A percentile compares a stretch with the other conserved stretches of the same genome.
These are phyloP conservation scores for Omphaloscelis lunosa DNA, from an alignment of 2,888 invertebrate genomes.

Conservation along the genomic window DNA sequence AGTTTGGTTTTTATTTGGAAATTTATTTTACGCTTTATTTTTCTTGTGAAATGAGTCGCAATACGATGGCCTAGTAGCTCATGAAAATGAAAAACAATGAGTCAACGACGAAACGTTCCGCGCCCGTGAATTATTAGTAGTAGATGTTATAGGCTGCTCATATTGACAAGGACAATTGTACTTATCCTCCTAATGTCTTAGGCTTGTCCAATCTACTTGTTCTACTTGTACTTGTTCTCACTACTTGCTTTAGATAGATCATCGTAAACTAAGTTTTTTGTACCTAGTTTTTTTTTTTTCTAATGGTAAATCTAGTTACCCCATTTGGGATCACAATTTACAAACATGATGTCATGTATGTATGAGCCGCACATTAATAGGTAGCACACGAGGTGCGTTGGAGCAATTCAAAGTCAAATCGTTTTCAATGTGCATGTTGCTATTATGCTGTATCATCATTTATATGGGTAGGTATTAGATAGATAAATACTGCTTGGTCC, in stretches of 20 bases:
- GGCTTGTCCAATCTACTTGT: background rate
- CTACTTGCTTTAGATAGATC: background rate
- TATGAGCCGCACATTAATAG: conserved; percentile 49
- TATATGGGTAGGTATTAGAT: background rate
- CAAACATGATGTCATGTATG: conserved; percentile 54
- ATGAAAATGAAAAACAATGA: conserved; percentile 57
- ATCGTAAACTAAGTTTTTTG: background rate
- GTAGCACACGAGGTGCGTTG: conserved; percentile 53
- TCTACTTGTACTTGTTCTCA: no score
- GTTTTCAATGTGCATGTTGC: conserved; percentile 40
- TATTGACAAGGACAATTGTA: conserved; percentile 10
- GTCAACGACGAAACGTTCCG: conserved; percentile 24
- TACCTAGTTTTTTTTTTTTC: background rate
- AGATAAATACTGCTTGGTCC: background rate
- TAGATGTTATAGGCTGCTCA: background rate
- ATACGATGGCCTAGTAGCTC: conserved; percentile 9
- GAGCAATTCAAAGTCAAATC: conserved; percentile 57
- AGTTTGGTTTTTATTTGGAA: conserved; percentile 44
- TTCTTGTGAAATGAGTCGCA: conserved; percentile 50
- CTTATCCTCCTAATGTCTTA: conserved; percentile 13
- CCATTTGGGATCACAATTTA: conserved; percentile 36
- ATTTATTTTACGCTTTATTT: conserved; percentile 44
- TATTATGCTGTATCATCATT: conserved; percentile 15
- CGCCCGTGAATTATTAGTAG: conserved; percentile 22
- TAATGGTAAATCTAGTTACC: conserved; percentile 4